phyloP scores from a whole-genome alignment of 2,113 vertebrate species.

The Gallinago paraguaiae region DNA sequence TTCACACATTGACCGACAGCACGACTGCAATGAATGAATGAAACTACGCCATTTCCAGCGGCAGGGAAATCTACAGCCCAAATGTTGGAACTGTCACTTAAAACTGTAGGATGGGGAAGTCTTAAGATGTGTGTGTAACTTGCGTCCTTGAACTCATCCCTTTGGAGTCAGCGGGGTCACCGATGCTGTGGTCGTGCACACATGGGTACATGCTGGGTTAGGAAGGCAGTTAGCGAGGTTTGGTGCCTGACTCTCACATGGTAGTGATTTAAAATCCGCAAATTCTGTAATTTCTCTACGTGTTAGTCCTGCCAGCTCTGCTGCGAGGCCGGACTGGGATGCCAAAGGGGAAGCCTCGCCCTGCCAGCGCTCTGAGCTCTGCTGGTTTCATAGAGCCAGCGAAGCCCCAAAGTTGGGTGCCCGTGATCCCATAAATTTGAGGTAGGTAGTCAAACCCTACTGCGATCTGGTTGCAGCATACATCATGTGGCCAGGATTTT shows the following conservation, averaged over 20 bases:
- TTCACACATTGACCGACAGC: rapidly evolving
- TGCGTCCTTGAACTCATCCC: background rate
- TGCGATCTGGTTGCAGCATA: background rate
- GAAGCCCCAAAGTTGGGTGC: background rate
- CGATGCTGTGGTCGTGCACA: rapidly evolving
- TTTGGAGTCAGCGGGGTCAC: background rate
- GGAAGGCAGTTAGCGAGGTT: background rate
- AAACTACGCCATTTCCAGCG: background rate
- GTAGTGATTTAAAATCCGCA: background rate
- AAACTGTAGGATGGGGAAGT: background rate
- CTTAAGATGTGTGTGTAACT: background rate
- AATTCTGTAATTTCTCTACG: background rate
- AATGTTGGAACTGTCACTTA: background rate
- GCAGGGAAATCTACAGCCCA: rapidly evolving
- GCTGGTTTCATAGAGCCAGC: rapidly evolving
- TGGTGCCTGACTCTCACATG: background rate
- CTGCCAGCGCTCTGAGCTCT: background rate
- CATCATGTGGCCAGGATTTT: background rate
- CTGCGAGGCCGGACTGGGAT: background rate
- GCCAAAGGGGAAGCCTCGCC: background rate
- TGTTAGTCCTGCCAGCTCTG: background rate
- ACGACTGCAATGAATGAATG: background rate
- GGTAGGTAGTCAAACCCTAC: background rate
- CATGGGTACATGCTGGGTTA: background rate
- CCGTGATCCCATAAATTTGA: background rate